Evolutionary conservation across 92 coral and sea anemone genomes (phyloP).

Genomic region (Epizoanthus fatuus): DNA sequence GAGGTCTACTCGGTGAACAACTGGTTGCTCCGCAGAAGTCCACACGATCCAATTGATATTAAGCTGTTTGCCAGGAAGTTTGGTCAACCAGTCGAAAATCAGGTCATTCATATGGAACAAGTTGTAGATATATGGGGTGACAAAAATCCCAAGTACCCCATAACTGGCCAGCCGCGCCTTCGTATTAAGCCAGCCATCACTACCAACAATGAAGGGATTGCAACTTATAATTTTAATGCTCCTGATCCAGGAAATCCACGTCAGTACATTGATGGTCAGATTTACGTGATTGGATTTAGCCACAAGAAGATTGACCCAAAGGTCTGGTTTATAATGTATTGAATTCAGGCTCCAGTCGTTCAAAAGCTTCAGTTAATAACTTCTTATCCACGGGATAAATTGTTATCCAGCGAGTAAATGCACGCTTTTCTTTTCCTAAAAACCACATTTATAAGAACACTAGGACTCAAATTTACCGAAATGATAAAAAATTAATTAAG

Average conservation of each 20-base stretch:
- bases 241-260: neutral
- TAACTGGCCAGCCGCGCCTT: neutral
- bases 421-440: no score
- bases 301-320: neutral
- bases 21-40: constrained; percentile 1
- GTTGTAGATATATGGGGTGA: neutral
- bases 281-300: constrained; percentile 5
- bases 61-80: constrained; percentile 3
- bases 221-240: neutral
- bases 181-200: neutral
- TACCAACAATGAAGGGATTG: neutral
- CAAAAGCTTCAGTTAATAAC: no score
- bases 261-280: constrained; percentile 19
- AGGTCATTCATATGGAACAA: neutral
- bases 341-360: no score
- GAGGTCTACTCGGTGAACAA: neutral
- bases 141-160: no score
- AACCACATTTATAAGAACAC: no score
- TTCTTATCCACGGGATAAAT: no score
- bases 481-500: no score
- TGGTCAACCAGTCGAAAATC: neutral
- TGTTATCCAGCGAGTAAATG: no score
- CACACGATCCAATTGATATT: neutral
- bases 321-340: no score
- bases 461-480: no score